Base-by-base conservation (phyloP, 2,113 vertebrate species). In the Echinops telfairi region DNA sequence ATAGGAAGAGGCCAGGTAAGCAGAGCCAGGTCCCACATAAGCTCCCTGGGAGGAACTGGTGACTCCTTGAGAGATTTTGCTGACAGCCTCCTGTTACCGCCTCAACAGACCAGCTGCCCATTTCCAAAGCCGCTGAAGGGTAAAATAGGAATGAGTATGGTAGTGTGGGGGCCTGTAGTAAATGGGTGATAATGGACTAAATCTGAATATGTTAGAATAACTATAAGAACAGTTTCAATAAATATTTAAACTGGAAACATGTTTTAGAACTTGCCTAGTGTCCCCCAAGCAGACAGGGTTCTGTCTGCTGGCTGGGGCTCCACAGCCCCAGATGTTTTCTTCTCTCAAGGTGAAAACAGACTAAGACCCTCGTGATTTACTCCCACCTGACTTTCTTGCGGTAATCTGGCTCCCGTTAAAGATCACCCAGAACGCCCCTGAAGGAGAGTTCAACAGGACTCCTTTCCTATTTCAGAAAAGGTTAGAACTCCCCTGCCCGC, bases 271-370 rank as follows among this genome's bases (percentile, higher is more conserved):
- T 2, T 92, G 75, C 43, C 12, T 29, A 81, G 16, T 79, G 88
- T 95, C 60, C 80, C 76, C 29, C 76, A 64, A 89, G 68, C 38
- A 92, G 70, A 53, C 1, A 27, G 27, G 27, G 23, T 86, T 88
- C 33, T 95, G 76, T 47, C 38, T 75, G 17, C 40, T 64, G 71
- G 66, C 58, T 47, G 22, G 47, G 73, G 71, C 25, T 78, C 77
- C 19, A 29, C 33, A 92, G 66, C 25, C 60, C 40, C 40, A 68
- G 86, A 4, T 91, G 38, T 60, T 71, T 95, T 88, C 47, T 81
- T 86, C 70, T 93, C 80, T 87, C 58, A 86, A 89, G 43, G 75
- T 94, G 58, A 90, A 89, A 94, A 89, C 22, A 53, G 47, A 62
- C 60, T 66, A 66, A 78, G 40, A 71, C 68, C 66, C 93, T 86